Conservation (phyloP, 2,113 vertebrate genomes). For the Cyprinodon tularosa region DNA sequence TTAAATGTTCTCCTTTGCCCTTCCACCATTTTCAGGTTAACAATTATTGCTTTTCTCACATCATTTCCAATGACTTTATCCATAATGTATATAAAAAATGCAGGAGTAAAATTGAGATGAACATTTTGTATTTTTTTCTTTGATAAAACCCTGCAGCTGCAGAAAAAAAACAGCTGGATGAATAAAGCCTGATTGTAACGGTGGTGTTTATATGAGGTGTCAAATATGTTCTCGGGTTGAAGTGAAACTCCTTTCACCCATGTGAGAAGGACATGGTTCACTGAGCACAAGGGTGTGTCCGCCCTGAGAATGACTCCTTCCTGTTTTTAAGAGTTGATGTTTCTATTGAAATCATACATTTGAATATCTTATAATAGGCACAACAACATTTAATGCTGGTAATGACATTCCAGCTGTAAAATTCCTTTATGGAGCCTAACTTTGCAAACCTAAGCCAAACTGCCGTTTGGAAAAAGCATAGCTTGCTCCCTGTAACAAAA, state of each 20-base stretch:
- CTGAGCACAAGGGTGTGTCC: conserved; percentile 25
- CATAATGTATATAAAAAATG: no score
- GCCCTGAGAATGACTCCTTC: not conserved
- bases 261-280: conserved; percentile 8
- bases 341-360: not conserved
- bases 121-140: no score
- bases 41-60: no score
- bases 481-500: not conserved
- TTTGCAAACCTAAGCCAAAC: not conserved
- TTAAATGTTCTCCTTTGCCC: no score
- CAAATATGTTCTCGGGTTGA: conserved; percentile 14
- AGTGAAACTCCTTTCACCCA: conserved; percentile 40
- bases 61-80: no score
- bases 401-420: not conserved
- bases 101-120: no score
- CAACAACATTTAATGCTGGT: not conserved
- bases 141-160: not conserved
- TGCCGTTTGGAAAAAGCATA: no score
- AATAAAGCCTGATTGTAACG: not conserved
- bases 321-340: not conserved
- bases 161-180: not conserved
- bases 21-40: no score
- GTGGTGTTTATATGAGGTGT: not conserved
- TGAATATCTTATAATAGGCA: not conserved
- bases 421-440: not conserved